Conservation (phyloP, 2,113 vertebrate genomes). For the Oncorhynchus clarkii region DNA sequence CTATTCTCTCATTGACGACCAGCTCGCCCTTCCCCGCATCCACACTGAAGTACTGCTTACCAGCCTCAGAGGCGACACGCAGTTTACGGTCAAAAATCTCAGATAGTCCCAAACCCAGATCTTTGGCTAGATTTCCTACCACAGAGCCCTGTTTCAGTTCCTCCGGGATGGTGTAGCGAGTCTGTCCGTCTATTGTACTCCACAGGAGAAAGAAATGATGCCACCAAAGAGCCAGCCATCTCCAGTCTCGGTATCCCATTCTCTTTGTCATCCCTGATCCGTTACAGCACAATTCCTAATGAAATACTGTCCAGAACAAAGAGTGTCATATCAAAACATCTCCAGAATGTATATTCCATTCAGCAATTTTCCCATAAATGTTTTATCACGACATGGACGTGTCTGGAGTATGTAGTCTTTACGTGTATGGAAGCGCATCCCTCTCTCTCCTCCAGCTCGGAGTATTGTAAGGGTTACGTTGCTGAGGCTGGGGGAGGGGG, state of each 20-base stretch:
- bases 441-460: slow-evolving; percentile 40
- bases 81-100: slow-evolving; percentile 77
- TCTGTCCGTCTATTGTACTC: slow-evolving; percentile 60
- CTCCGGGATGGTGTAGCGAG: slow-evolving; percentile 74
- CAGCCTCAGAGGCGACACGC: slow-evolving; percentile 72
- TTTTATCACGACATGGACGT: background rate
- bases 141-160: slow-evolving; percentile 68
- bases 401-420: too few species aligned
- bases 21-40: slow-evolving; percentile 61
- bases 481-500: slow-evolving; percentile 63
- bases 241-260: slow-evolving; percentile 17
- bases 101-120: slow-evolving; percentile 73
- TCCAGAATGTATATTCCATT: background rate
- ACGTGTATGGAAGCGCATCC: background rate
- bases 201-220: slow-evolving; percentile 46
- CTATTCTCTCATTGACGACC: slow-evolving; percentile 58
- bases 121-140: slow-evolving; percentile 75
- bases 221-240: slow-evolving; percentile 56
- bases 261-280: slow-evolving; percentile 28
- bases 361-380: background rate
- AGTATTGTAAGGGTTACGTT: slow-evolving; percentile 55
- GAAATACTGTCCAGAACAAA: background rate
- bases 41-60: slow-evolving; percentile 76
- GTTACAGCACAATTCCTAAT: slow-evolving; percentile 7
- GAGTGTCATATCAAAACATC: slow-evolving; percentile 13